Evolutionary conservation across 2,113 vertebrate genomes (phyloP), one percentile per base, ranked within the genome.

Genomic region (Percina caprodes): DNA sequence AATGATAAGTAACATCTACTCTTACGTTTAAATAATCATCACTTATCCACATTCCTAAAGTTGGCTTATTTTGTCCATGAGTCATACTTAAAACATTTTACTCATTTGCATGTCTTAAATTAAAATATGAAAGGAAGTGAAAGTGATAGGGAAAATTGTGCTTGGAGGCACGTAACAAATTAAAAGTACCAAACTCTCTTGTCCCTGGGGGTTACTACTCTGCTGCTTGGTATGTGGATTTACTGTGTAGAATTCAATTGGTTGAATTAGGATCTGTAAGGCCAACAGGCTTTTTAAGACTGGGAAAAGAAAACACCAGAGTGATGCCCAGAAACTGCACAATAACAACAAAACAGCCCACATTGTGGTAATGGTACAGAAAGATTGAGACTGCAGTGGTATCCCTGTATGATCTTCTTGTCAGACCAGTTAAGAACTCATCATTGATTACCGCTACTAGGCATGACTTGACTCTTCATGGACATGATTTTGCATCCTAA

Each of bases 241-340:
- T 23, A 19, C 26, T 49, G 70, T 49, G 59, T 23, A 48, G 39
- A 14, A 60, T 55, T 75, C 16, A 33, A 4, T 30, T 39, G 58
- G 65, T 70, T 49, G 19, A 49, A 72, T 68, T 11, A 16, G 21
- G 51, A 68, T 35, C 42, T 55, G 26, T 71, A 6, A 30, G 72
- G 30, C 46, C 6, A 10, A 51, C 30, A 69, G 42, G 18, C 19
- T 60, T 65, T 62, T 21, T 26, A 14, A 58, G 2, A n/a, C 65
- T 45, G 12, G 30, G 62, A 65, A 61, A 66, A 56, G 45, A 74
- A 74, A 81, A 66, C 55, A 1, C 13, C 19, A 66, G 51, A 74
- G 51, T 35, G 35, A 5, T 33, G 68, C 63, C 79, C 61, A 69
- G 83, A 85, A 67, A 24, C 35, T 1, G 39, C 58, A 73, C 67